Conservation (phyloP, 92 coral and sea anemone genomes). For the Epizoanthus ramosus region DNA sequence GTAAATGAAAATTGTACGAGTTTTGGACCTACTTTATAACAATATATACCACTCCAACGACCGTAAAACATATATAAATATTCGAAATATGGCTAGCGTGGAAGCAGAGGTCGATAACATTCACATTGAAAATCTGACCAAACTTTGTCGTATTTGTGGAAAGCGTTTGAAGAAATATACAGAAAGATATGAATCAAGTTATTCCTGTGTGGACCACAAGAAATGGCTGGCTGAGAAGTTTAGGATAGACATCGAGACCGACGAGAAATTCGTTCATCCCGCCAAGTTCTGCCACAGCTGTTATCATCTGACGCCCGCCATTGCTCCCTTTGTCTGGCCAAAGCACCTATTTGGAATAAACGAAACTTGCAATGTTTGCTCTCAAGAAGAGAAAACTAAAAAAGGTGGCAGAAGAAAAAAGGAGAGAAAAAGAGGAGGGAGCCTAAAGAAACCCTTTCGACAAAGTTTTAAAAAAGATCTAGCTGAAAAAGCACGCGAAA, state of each 20-base stretch:
- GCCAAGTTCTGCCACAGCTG: not conserved
- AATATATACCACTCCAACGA: not conserved
- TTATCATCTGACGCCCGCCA: not conserved
- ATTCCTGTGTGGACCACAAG: not conserved
- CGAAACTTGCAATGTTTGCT: not conserved
- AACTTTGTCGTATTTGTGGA: constrained; percentile 13
- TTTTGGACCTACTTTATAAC: not conserved
- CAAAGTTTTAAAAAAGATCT: not conserved
- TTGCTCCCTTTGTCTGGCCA: not conserved
- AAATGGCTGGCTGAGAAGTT: not conserved
- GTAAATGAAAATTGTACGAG: constrained; percentile 21
- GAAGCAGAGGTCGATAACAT: not conserved
- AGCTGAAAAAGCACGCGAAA: not conserved
- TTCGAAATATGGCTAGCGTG: not conserved
- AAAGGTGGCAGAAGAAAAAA: constrained; percentile 7
- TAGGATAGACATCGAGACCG: not conserved
- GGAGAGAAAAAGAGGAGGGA: constrained; percentile 3
- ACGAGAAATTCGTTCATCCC: not conserved
- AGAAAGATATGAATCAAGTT: constrained; percentile 8
- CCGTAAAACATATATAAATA: not conserved
- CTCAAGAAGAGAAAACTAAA: constrained; percentile 6
- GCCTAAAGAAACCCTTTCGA: constrained; percentile 14
- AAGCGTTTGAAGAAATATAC: not conserved
- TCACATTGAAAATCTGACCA: not conserved
- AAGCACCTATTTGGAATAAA: not conserved